A percentile compares a stretch with the other conserved stretches of the same genome.
Evolutionary conservation across 1,140 invertebrate species (phyloP).

Genomic region (Dryas iulia): DNA sequence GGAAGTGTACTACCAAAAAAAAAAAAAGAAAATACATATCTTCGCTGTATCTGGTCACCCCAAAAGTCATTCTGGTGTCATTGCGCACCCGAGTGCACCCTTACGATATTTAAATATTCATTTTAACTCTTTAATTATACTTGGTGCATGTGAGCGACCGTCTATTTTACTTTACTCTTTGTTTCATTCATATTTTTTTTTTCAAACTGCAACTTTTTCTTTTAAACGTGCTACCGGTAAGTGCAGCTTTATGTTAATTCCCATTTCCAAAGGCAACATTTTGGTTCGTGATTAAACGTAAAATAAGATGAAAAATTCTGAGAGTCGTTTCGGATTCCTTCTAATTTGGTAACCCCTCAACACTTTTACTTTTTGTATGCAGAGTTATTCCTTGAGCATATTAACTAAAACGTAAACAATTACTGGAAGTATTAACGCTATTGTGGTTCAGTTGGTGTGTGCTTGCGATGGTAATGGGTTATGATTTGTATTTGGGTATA

Average conservation of each 20-base stretch:
- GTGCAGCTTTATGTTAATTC: constrained; percentile 45
- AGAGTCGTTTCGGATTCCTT: constrained; percentile 10
- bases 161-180: constrained; percentile 48
- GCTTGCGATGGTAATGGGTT: too few relatives aligned
- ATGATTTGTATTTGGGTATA: too few relatives aligned
- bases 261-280: constrained; percentile 29
- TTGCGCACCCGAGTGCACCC: constrained; percentile 45
- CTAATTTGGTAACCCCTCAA: constrained; percentile 10
- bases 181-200: constrained; percentile 40
- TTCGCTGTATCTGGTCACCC: constrained; percentile 64
- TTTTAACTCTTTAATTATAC: constrained; percentile 77
- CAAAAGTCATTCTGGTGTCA: constrained; percentile 67
- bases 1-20: constrained; percentile 57
- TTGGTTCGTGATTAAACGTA: constrained; percentile 28
- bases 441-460: not conserved
- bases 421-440: not conserved
- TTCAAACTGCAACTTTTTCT: constrained; percentile 44
- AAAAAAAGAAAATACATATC: constrained; percentile 75
- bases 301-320: constrained; percentile 22
- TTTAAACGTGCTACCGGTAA: constrained; percentile 38
- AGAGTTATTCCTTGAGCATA: not conserved
- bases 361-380: constrained; percentile 3
- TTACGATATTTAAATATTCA: constrained; percentile 77
- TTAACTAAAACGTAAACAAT: constrained; percentile 11
- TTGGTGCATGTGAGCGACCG: constrained; percentile 62